phyloP scores from a whole-genome alignment of 2,888 invertebrate species.

The Hypena proboscidalis region DNA sequence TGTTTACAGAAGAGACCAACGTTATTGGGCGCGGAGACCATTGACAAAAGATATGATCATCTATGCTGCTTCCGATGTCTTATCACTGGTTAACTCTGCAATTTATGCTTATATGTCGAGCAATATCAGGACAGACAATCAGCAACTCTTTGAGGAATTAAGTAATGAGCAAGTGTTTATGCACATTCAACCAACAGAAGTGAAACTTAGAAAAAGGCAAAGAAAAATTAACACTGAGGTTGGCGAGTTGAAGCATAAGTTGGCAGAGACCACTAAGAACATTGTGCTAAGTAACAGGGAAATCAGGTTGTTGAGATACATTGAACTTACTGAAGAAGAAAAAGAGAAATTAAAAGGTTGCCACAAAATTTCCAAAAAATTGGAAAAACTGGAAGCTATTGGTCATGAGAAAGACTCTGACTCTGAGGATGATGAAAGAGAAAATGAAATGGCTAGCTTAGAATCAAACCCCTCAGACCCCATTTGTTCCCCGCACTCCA shows the following conservation, averaged over 20 bases:
- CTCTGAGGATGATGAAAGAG: constrained; percentile 90
- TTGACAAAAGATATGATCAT: constrained; percentile 95
- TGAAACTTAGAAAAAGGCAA: constrained; percentile 94
- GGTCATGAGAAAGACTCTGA: constrained; percentile 91
- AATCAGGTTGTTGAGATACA: constrained; percentile 93
- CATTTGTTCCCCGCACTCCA: constrained; percentile 90
- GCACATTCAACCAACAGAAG: constrained; percentile 94
- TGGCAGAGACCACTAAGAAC: constrained; percentile 92
- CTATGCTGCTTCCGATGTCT: constrained; percentile 95
- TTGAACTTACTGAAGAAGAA: constrained; percentile 96
- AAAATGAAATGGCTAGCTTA: constrained; percentile 92
- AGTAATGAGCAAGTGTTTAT: constrained; percentile 95
- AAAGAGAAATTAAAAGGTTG: constrained; percentile 96
- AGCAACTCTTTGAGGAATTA: constrained; percentile 91
- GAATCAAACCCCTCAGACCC: constrained; percentile 93
- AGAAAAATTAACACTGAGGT: constrained; percentile 96
- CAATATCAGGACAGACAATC: constrained; percentile 89
- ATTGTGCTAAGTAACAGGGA: constrained; percentile 96
- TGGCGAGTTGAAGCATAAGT: constrained; percentile 92
- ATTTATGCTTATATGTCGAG: constrained; percentile 89
- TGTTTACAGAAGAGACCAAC: constrained; percentile 93
- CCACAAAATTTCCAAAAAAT: constrained; percentile 95
- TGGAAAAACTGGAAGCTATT: constrained; percentile 94
- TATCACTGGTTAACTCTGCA: constrained; percentile 94
- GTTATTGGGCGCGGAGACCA: constrained; percentile 95